Conservation (phyloP, 23 tunicate genomes). For the Ascidia mentula region DNA sequence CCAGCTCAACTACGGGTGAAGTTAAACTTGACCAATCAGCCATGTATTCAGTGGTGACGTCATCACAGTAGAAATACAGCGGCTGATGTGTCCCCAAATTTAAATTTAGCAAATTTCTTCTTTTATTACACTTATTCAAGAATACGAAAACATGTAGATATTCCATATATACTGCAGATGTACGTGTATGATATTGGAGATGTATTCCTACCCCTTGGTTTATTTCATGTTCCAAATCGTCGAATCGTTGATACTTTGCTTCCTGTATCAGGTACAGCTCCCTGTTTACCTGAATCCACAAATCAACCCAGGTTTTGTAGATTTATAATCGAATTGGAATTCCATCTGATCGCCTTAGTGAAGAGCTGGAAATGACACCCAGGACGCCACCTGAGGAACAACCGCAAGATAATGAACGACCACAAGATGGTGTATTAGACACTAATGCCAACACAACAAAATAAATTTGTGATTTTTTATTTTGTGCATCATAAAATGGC, state of each 20-base stretch:
- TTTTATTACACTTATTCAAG: too few species aligned
- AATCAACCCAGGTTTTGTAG: neutral
- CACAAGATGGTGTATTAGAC: neutral
- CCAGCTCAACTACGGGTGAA: constrained; percentile 39
- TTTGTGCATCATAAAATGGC: too few species aligned
- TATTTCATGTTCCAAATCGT: constrained; percentile 27
- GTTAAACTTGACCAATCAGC: neutral
- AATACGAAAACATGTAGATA: too few species aligned
- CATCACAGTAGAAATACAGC: constrained; percentile 12
- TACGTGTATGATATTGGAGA: constrained; percentile 47
- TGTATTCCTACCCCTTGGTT: constrained; percentile 40
- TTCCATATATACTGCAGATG: constrained; percentile 14
- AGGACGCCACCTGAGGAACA: neutral
- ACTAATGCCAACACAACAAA: neutral
- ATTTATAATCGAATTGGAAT: neutral
- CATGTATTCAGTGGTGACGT: neutral
- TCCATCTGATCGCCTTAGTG: neutral
- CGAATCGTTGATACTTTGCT: constrained; percentile 12
- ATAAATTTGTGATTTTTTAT: too few species aligned
- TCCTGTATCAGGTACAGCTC: constrained; percentile 21
- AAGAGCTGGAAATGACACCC: neutral
- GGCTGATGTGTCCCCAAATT: neutral
- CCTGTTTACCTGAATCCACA: neutral
- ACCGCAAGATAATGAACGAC: neutral
- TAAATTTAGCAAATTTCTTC: too few species aligned